Percentiles rank a stretch among this genome's conserved stretches.
Evolutionary conservation across 1,140 invertebrate genomes (phyloP).

Genomic region (Drosophila nikananu): DNA sequence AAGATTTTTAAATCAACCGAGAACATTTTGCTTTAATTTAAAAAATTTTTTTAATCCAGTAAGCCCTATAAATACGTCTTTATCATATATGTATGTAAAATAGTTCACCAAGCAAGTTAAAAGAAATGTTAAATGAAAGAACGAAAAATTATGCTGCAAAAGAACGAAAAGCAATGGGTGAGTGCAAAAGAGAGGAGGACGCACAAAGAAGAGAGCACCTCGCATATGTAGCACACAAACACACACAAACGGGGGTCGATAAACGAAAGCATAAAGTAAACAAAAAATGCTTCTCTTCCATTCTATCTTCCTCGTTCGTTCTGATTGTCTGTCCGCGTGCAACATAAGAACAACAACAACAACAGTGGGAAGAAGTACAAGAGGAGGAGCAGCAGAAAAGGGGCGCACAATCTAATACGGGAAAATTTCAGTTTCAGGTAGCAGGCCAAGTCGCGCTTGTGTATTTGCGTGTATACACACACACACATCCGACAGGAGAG

Average conservation of each 20-base stretch:
- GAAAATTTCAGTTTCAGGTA: constrained; percentile 83
- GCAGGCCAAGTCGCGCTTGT: constrained; percentile 36
- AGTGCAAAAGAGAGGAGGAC: constrained; percentile 39
- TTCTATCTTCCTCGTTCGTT: constrained; percentile 42
- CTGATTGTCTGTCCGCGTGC: constrained; percentile 62
- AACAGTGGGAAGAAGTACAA: constrained; percentile 25
- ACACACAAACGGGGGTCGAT: constrained; percentile 78
- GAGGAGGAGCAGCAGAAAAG: constrained; percentile 27
- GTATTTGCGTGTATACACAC: constrained; percentile 14
- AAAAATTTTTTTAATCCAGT: not conserved
- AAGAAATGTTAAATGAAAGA: constrained; percentile 3
- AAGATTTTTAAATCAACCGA: not conserved
- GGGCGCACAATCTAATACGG: constrained; percentile 74
- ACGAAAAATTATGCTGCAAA: constrained; percentile 16
- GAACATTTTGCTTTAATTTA: not conserved
- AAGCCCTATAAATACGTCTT: not conserved
- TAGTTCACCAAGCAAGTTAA: no score
- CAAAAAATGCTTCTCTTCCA: constrained; percentile 65
- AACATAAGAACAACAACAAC: constrained; percentile 61
- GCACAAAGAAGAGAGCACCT: constrained; percentile 26
- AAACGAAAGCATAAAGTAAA: constrained; percentile 84
- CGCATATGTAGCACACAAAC: constrained; percentile 68
- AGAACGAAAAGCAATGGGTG: constrained; percentile 20
- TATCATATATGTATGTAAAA: not conserved
- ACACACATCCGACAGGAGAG: constrained; percentile 1